Evolutionary conservation across 2,113 vertebrate genomes (phyloP).

Genomic region (Bubo bubo): DNA sequence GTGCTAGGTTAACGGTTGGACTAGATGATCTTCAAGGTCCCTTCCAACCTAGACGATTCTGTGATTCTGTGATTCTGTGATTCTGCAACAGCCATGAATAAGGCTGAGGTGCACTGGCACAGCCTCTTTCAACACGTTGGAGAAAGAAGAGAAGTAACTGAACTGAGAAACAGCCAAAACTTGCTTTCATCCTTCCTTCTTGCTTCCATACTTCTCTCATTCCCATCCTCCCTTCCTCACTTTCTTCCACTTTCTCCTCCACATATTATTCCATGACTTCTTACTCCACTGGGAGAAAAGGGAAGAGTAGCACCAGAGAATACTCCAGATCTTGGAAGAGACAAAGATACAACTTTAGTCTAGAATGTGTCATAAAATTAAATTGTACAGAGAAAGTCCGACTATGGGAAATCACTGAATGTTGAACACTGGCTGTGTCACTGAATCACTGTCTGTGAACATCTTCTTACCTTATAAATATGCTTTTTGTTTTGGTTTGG

Average conservation of each 20-base stretch:
- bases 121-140: rapidly evolving
- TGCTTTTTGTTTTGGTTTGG: neutral
- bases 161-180: neutral
- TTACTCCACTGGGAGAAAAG: neutral
- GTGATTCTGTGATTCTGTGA: no score
- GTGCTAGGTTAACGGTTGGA: no score
- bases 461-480: neutral
- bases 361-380: neutral
- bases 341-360: neutral
- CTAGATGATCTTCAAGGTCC: no score
- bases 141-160: neutral
- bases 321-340: neutral
- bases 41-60: no score
- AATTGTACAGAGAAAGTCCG: neutral
- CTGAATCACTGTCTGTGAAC: neutral
- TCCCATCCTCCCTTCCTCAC: neutral
- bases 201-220: neutral
- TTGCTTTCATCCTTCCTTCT: neutral
- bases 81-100: neutral
- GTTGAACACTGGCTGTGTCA: no score
- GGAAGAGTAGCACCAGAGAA: neutral
- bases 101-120: neutral
- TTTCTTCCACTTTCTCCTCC: neutral
- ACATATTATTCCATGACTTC: neutral
- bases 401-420: rapidly evolving